Evolutionary conservation across 92 coral and sea anemone genomes (phyloP).

Genomic region (Epizoanthus rinbou): DNA sequence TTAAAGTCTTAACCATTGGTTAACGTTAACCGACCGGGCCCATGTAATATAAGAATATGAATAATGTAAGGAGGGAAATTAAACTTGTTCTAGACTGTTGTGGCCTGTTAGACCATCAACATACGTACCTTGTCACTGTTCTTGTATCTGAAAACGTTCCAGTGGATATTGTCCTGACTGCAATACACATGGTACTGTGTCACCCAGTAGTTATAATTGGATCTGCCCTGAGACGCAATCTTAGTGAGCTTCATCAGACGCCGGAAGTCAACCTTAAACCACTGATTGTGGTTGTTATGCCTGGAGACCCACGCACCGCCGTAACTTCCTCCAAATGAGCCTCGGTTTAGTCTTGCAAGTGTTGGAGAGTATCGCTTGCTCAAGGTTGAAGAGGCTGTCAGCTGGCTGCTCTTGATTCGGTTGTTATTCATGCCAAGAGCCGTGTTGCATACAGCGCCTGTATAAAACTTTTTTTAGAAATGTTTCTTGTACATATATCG

Average conservation of each 20-base stretch:
- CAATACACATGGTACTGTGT: slow-evolving; percentile 65
- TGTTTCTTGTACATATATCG: no score
- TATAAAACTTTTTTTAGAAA: not conserved
- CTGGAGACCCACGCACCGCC: slow-evolving; percentile 44
- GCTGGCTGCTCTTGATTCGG: slow-evolving; percentile 39
- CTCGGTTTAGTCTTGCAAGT: slow-evolving; percentile 44
- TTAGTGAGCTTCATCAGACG: slow-evolving; percentile 63
- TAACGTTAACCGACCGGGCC: no score
- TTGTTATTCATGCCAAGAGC: slow-evolving; percentile 56
- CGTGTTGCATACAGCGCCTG: slow-evolving; percentile 46
- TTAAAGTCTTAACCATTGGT: no score
- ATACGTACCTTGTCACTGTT: slow-evolving; percentile 72
- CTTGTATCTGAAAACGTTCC: slow-evolving; percentile 72
- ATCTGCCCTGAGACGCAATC: slow-evolving; percentile 86
- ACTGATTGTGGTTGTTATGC: slow-evolving; percentile 22
- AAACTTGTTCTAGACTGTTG: no score
- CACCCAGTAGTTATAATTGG: slow-evolving; percentile 67
- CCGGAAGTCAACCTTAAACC: slow-evolving; percentile 69
- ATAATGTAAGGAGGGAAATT: no score
- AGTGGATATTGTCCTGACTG: slow-evolving; percentile 71
- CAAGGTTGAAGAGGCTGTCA: slow-evolving; percentile 56
- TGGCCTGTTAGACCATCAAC: no score
- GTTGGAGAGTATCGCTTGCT: slow-evolving; percentile 38
- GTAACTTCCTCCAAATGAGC: not conserved
- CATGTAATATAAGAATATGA: no score